phyloP scores from a whole-genome alignment of 1,140 invertebrate species.

The Pectinophora gossypiella region DNA sequence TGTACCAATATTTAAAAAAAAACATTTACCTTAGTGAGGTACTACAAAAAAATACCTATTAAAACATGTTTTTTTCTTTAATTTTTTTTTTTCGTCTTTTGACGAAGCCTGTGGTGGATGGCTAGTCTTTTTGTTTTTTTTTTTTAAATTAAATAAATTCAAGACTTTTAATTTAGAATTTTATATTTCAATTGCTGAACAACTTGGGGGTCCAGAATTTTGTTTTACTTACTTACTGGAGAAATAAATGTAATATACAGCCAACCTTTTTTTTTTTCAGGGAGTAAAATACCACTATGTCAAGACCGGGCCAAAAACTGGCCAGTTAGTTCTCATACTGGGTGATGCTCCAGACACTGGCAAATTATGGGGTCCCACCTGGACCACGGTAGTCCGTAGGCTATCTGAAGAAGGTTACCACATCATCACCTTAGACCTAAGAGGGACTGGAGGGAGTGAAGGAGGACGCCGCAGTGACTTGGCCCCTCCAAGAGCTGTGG shows the following conservation, averaged over 20 bases:
- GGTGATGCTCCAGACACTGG: constrained; percentile 56
- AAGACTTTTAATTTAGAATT: no score
- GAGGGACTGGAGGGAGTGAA: constrained; percentile 59
- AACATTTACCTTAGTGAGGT: no score
- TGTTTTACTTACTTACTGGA: no score
- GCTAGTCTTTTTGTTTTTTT: no score
- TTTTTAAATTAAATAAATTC: no score
- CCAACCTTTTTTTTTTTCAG: constrained; percentile 30
- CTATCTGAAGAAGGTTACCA: constrained; percentile 46
- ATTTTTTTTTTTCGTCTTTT: no score
- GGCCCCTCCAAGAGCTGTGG: constrained; percentile 45
- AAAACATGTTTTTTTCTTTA: no score
- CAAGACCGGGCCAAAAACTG: constrained; percentile 50
- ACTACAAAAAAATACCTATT: no score
- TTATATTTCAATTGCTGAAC: no score
- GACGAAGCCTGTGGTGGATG: no score
- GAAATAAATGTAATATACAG: neutral
- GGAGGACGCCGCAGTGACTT: constrained; percentile 43
- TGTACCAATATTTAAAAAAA: no score
- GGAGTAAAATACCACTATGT: constrained; percentile 68
- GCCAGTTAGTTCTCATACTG: constrained; percentile 44
- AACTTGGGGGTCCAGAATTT: no score
- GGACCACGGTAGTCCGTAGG: constrained; percentile 38
- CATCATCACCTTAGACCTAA: constrained; percentile 54
- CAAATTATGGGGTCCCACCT: constrained; percentile 48